Base-by-base conservation (phyloP, 2,888 invertebrate species). In the Oligia latruncula region DNA sequence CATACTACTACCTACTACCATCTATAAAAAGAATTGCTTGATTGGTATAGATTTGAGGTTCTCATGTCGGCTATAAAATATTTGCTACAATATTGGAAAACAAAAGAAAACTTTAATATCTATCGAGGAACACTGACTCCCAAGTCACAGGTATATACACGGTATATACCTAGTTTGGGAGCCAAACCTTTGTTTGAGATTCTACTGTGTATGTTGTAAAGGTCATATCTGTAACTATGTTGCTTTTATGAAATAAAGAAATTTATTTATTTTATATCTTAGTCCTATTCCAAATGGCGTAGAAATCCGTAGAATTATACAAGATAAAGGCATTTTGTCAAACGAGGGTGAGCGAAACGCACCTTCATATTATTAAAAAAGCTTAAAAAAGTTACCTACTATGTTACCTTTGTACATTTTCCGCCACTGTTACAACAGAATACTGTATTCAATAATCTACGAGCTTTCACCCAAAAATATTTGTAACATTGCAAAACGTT, bases 401-500 rank as follows among this genome's bases (percentile, higher is more conserved):
- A 46, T 8, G 9, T 58, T 23, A 40, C 13, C 1, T 9, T n/a
- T 5, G 4, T 43, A 15, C 4, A 66, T 52, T 67, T 9, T 40
- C 35, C n/a, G 6, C 23, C 40, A 74, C 8, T 68, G 60, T 55
- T 66, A 23, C 20, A 74, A 71, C 9, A 40, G 23, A 78, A 78
- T 20, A 55, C 15, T 70, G 29, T 46, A 66, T 76, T 74, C 52
- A 83, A 77, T 64, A 55, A 67, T 74, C 20, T 52, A 29, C 64
- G 13, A 46, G 23, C 64, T 55, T 29, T 35, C 60, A 11, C 29
- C 35, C 70, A 72, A 81, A 75, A 60, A 76, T 40, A 65, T 71
- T 75, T 23, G 46, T 79, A 73, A 68, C 13, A 75, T 66, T 58
- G 62, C 49, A 65, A 73, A 81, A 77, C 71, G 81, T 74, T 78